Base-by-base conservation (phyloP, 1,140 invertebrate genomes). In the Drosophila biarmipes region DNA sequence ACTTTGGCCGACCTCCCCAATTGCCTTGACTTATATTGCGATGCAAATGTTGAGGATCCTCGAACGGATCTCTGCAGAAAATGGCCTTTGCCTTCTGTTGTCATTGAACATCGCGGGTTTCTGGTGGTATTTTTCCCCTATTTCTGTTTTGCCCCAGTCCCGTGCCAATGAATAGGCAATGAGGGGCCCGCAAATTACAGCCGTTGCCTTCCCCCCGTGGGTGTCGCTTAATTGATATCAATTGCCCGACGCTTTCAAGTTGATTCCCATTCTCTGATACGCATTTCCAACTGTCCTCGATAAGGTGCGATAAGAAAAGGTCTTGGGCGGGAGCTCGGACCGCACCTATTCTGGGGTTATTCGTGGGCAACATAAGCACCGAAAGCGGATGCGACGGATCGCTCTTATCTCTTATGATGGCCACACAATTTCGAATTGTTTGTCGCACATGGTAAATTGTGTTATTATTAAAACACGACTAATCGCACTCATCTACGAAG, bases 11-110 rank as follows among this genome's bases (percentile, higher is more conserved):
- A 54, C 17, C 55, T n/a, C 29, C 29, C 15, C 40, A 19, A 1
- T 61, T 54, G 58, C 78, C 72, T 80, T 81, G 66, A 75, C 38
- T 58, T 66, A 68, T 35, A 48, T 63, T 29, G 21, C 24, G 4
- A 49, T 49, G 27, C n/a, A 49, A 49, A 49, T 17, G n/a, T 11
- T 45, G 19, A 19, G 27, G 42, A 55, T 12, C 10, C 27, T n/a
- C 8, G 14, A 38, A n/a, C 19, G 43, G 7, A 35, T 12, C 43
- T 24, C 15, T 17, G 24, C 15, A 45, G 29, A 43, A 64, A n/a
- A n/a, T 43, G 42, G 4, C 24, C 21, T 46, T 24, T 46, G 45
- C 45, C 45, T 27, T 24, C 35, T 29, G 15, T 15, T 31, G 42
- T 61, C 45, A 53, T 51, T 48, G 46, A 48, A 31, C n/a, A 48